phyloP scores from a whole-genome alignment of 2,797 vertebrate species.

The Myotis findleyi region DNA sequence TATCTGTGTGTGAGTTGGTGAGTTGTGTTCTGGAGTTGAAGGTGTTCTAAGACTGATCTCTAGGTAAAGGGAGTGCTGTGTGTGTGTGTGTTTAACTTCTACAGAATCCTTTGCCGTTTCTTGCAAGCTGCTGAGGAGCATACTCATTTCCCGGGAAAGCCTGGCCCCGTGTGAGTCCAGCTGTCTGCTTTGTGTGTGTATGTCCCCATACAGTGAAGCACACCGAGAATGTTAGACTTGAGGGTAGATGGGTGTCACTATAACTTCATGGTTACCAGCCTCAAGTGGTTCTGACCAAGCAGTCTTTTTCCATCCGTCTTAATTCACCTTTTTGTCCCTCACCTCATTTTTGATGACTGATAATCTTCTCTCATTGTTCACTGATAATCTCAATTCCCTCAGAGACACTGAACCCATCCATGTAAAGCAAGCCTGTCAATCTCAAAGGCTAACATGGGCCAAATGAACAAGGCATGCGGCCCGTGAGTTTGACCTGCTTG shows the following conservation, averaged over 20 bases:
- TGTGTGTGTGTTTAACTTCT: background rate
- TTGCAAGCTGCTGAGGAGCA: background rate
- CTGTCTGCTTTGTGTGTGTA: background rate
- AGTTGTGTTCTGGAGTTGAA: background rate
- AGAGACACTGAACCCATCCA: background rate
- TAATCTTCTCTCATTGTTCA: background rate
- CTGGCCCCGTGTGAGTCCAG: background rate
- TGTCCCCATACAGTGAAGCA: background rate
- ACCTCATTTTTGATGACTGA: background rate
- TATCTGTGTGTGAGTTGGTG: background rate
- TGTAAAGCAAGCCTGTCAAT: no score
- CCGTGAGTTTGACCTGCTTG: no score
- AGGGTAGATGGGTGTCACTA: background rate
- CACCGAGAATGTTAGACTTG: background rate
- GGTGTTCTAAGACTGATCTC: background rate
- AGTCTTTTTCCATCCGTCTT: accelerated
- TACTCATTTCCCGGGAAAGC: background rate
- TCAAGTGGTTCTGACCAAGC: background rate
- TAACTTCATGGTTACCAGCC: background rate
- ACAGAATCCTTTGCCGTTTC: background rate
- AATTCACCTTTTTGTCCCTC: background rate
- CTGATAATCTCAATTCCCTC: background rate
- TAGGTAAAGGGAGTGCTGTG: background rate
- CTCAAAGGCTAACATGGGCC: no score
- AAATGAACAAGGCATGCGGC: no score